Evolutionary conservation across 2,797 vertebrate species (phyloP).

Genomic region (Etheostoma perlongum): DNA sequence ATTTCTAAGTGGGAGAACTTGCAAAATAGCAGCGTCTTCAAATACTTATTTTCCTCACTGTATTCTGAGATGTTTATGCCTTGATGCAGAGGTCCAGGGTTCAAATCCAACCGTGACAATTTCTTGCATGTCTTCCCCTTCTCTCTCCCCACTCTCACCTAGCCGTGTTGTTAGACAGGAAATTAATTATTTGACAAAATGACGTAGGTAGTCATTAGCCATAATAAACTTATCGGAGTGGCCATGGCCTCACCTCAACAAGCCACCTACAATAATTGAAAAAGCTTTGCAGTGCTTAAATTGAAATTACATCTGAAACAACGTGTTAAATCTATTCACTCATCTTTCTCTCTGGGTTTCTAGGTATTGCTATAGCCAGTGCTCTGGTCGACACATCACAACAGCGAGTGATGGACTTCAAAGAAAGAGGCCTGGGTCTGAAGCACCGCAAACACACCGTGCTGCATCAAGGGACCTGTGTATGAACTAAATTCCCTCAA

Average conservation of each 20-base stretch:
- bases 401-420: slow-evolving; percentile 90
- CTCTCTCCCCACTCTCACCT: too few relatives aligned
- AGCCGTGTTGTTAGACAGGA: too few relatives aligned
- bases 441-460: slow-evolving; percentile 92
- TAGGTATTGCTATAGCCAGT: slow-evolving; percentile 93
- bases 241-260: background rate
- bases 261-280: background rate
- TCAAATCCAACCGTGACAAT: too few relatives aligned
- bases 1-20: too few relatives aligned
- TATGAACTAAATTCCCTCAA: slow-evolving; percentile 83
- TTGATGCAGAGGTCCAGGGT: too few relatives aligned
- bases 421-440: slow-evolving; percentile 90
- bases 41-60: too few relatives aligned
- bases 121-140: too few relatives aligned
- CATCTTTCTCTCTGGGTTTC: background rate
- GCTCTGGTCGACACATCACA: slow-evolving; percentile 93
- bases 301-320: background rate
- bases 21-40: too few relatives aligned
- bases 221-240: background rate
- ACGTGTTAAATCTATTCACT: background rate
- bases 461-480: slow-evolving; percentile 93
- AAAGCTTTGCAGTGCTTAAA: background rate
- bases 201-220: background rate
- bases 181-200: background rate
- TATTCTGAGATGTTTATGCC: too few relatives aligned